Conservation (phyloP, 1,140 invertebrate genomes). For the Bombyx mandarina region DNA sequence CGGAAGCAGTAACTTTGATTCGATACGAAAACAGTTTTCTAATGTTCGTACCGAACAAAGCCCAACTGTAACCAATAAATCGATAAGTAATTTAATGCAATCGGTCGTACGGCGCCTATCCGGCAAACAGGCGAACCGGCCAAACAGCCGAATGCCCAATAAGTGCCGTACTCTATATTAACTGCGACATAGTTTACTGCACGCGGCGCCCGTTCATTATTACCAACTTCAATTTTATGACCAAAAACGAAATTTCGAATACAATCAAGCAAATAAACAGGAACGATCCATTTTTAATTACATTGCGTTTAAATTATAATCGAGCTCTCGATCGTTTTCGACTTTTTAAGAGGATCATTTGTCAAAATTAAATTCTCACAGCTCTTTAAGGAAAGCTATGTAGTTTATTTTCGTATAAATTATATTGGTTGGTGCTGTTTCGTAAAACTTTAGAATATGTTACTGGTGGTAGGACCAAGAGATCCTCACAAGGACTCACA, state of each 20-base stretch:
- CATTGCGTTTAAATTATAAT: no score
- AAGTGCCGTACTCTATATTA: constrained; percentile 48
- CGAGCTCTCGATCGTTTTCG: no score
- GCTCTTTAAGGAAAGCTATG: no score
- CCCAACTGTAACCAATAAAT: constrained; percentile 3
- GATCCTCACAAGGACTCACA: no score
- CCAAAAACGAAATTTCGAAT: constrained; percentile 32
- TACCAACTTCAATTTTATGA: constrained; percentile 52
- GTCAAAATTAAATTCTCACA: no score
- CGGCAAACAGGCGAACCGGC: constrained; percentile 8
- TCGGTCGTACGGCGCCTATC: constrained; percentile 1
- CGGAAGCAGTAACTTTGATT: neutral
- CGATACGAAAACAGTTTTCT: neutral
- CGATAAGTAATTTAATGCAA: constrained; percentile 3
- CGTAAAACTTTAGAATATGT: no score
- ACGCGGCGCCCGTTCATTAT: constrained; percentile 56
- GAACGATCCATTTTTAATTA: constrained; percentile 1
- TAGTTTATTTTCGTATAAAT: no score
- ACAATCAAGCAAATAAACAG: constrained; percentile 7
- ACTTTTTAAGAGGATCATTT: no score
- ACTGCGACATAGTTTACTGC: constrained; percentile 54
- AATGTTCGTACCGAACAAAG: neutral
- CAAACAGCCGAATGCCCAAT: constrained; percentile 45
- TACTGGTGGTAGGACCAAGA: no score
- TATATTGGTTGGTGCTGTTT: no score